These are phyloP conservation scores for Glossosoma conforme DNA, from an alignment of 1,140 invertebrate genomes.

Conservation along the genomic window DNA sequence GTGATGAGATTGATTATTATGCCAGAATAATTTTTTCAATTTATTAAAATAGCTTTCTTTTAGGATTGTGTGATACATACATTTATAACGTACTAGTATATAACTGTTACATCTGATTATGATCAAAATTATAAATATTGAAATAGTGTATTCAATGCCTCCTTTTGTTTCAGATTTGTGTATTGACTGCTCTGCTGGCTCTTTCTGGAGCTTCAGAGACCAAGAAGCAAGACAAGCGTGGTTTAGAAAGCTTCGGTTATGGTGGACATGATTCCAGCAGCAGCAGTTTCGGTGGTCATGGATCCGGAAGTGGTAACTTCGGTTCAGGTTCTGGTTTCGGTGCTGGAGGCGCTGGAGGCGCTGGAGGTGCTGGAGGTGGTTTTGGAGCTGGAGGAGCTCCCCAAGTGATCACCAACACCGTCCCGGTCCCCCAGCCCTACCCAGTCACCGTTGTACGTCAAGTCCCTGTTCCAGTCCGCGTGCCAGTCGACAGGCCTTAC, in stretches of 20 bases:
- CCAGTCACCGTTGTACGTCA: constrained; percentile 43
- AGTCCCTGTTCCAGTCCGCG: constrained; percentile 42
- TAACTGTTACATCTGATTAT: too few species aligned
- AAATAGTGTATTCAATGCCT: too few species aligned
- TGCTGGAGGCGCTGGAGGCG: constrained; percentile 18
- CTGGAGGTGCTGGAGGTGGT: not conserved
- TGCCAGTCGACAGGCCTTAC: constrained; percentile 40
- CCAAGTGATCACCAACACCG: constrained; percentile 30
- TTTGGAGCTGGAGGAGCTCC: not conserved
- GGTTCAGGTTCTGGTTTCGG: constrained; percentile 6
- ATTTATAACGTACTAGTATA: too few species aligned
- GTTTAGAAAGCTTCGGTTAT: not conserved
- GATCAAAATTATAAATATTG: too few species aligned
- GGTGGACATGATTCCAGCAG: constrained; percentile 3
- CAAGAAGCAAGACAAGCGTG: constrained; percentile 4
- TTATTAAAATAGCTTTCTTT: too few species aligned
- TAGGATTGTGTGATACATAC: too few species aligned
- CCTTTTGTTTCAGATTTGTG: constrained; percentile 7
- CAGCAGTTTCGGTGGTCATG: constrained; percentile 2
- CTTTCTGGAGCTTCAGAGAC: not conserved
- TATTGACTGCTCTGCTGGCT: constrained; percentile 31
- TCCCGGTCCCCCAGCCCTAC: constrained; percentile 46
- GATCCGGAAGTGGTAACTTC: constrained; percentile 1
- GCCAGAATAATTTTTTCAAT: too few species aligned
- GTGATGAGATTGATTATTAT: too few species aligned